phyloP scores from a whole-genome alignment of 2,113 vertebrate genomes.

The Phyllostomus hastatus region DNA sequence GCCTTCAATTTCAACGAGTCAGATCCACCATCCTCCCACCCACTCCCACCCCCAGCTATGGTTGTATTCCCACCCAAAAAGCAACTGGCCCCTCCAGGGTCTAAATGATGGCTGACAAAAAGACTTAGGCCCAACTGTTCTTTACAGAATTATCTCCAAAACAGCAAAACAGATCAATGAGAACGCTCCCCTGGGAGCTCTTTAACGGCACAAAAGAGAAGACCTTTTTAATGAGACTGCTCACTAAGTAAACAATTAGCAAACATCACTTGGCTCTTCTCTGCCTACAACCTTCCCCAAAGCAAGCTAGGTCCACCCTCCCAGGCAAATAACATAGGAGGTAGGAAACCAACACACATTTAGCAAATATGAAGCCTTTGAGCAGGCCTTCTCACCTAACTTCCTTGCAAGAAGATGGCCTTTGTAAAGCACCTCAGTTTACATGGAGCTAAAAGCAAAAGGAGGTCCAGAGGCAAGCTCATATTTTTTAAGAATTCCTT shows the following conservation, averaged over 20 bases:
- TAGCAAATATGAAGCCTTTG: not conserved
- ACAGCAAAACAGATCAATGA: not conserved
- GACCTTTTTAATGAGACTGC: not conserved
- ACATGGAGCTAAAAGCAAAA: not conserved
- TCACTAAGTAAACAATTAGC: not conserved
- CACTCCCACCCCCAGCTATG: not conserved
- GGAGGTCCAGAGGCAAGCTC: not conserved
- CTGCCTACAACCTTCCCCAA: not conserved
- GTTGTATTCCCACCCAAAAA: not conserved
- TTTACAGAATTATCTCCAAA: not conserved
- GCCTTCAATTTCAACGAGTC: not conserved
- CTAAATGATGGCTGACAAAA: not conserved
- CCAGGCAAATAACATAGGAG: not conserved
- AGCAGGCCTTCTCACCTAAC: not conserved
- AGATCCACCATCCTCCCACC: not conserved
- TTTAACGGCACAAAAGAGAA: not conserved
- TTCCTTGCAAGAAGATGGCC: not conserved
- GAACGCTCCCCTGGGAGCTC: not conserved
- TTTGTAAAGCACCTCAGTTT: not conserved
- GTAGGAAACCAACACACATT: not conserved
- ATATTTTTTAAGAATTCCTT: not conserved
- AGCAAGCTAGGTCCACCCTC: not conserved
- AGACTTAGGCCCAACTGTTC: not conserved
- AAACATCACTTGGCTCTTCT: not conserved
- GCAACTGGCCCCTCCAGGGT: not conserved